phyloP scores from a whole-genome alignment of 92 coral and sea anemone species.

The Siderastrea radians region DNA sequence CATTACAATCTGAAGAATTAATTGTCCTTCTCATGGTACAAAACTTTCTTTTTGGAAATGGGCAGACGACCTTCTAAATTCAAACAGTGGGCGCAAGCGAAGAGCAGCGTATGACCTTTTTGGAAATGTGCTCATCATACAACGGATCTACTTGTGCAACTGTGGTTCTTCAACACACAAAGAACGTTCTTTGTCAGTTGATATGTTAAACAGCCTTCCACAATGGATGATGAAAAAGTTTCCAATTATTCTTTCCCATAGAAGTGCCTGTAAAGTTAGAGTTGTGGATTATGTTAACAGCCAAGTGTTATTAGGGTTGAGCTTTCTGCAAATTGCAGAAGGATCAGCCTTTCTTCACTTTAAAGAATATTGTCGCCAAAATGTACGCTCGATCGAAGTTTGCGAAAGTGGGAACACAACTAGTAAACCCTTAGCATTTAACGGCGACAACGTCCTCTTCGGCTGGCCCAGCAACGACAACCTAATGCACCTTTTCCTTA shows the following conservation, averaged over 20 bases:
- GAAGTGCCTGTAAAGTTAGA: background rate
- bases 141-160: background rate
- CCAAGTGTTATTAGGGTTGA: background rate
- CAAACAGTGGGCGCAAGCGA: background rate
- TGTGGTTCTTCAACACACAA: background rate
- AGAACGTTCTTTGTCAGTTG: slow-evolving; percentile 4
- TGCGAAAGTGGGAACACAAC: background rate
- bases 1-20: background rate
- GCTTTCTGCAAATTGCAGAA: background rate
- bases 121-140: background rate
- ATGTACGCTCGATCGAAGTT: background rate
- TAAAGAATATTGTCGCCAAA: background rate
- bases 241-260: background rate
- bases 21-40: background rate
- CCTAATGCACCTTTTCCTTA: background rate
- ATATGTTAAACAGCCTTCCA: background rate
- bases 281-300: background rate
- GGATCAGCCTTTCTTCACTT: background rate
- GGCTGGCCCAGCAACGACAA: background rate
- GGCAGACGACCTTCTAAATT: background rate
- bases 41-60: background rate
- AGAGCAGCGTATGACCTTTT: background rate
- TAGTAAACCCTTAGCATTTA: background rate
- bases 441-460: background rate
- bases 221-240: background rate